These are phyloP conservation scores for Pseudomyrmex cubaensis DNA, from an alignment of 1,140 invertebrate genomes.

Conservation along the genomic window DNA sequence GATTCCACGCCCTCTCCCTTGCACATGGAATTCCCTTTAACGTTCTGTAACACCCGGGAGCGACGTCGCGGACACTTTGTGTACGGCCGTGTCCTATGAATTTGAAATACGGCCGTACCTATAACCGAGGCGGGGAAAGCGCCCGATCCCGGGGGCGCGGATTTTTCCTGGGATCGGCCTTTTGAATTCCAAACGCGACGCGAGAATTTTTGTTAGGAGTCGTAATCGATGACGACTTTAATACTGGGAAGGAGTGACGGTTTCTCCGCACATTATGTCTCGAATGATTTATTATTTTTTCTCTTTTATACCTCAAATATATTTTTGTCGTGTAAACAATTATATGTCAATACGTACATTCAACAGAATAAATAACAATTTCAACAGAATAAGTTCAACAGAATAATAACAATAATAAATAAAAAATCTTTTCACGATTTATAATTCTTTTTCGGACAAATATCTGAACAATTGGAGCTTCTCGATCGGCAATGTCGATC, in stretches of 20 bases:
- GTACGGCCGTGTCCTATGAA: constrained; percentile 44
- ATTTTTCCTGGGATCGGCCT: constrained; percentile 7
- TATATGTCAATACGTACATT: background rate
- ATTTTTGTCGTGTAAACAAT: background rate
- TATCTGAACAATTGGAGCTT: constrained; percentile 12
- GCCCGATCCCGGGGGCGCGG: background rate
- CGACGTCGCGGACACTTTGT: constrained; percentile 34
- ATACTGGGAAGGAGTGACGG: background rate
- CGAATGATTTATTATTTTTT: too few relatives aligned
- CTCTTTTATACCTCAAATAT: too few relatives aligned
- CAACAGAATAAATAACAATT: too few relatives aligned
- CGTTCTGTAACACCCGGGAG: constrained; percentile 40
- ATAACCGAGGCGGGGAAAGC: background rate
- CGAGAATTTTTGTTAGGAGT: background rate
- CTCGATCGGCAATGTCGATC: background rate
- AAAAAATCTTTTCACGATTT: too few relatives aligned
- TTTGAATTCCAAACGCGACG: constrained; percentile 7
- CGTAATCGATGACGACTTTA: constrained; percentile 5
- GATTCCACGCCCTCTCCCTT: constrained; percentile 47
- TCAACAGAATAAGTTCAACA: too few relatives aligned
- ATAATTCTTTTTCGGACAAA: background rate
- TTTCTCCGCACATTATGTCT: too few relatives aligned
- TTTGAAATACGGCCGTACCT: constrained; percentile 53
- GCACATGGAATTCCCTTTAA: constrained; percentile 57
- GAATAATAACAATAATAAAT: too few relatives aligned